Evolutionary conservation across 2,888 invertebrate species (phyloP).

Genomic region (Chymomyza caudatula): DNA sequence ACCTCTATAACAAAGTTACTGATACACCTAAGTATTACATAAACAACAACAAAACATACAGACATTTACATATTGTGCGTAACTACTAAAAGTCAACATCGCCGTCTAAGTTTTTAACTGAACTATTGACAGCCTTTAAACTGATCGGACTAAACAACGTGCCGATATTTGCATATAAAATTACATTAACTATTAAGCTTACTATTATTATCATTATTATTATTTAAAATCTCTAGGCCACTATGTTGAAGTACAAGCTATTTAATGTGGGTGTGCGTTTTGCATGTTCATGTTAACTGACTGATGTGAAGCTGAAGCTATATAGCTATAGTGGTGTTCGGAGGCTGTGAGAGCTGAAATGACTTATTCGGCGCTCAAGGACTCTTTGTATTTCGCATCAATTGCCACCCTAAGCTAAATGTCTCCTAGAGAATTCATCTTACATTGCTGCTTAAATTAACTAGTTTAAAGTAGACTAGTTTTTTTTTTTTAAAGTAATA

Average conservation of each 20-base stretch:
- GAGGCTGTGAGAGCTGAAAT: background rate
- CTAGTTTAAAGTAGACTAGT: no score
- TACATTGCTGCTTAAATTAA: background rate
- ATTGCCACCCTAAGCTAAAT: no score
- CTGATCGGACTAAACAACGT: slow-evolving; percentile 12
- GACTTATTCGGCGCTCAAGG: background rate
- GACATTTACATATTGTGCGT: background rate
- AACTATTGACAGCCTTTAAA: background rate
- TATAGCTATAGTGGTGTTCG: background rate
- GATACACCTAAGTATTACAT: slow-evolving; percentile 24
- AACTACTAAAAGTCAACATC: background rate
- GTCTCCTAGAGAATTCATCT: no score
- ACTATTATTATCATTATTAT: background rate
- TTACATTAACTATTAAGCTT: slow-evolving; percentile 8
- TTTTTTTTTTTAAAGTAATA: no score
- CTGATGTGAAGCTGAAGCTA: background rate
- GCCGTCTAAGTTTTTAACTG: background rate
- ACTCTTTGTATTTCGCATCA: background rate
- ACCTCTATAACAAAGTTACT: slow-evolving; percentile 40
- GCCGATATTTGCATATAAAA: slow-evolving; percentile 28
- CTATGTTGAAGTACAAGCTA: slow-evolving; percentile 31
- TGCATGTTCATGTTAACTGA: background rate
- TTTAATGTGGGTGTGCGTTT: background rate
- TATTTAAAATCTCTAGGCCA: slow-evolving; percentile 49
- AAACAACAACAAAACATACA: slow-evolving; percentile 49